Evolutionary conservation across 2,797 vertebrate species (phyloP).

Genomic region (Botia kubotai): DNA sequence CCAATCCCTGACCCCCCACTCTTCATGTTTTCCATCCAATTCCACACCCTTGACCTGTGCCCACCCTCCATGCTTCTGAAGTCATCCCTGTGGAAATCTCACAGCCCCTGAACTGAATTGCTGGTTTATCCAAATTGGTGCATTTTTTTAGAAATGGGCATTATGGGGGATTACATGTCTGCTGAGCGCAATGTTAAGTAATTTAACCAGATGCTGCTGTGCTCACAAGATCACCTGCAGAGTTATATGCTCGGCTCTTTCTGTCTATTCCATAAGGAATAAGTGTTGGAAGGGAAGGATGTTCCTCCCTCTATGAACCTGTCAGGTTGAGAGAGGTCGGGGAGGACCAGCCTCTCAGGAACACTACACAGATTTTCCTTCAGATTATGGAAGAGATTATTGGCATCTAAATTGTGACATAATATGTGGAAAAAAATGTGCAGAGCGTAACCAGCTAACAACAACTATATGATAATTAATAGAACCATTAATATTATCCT

Average conservation of each 20-base stretch:
- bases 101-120: slow-evolving; percentile 68
- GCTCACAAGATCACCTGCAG: slow-evolving; percentile 77
- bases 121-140: slow-evolving; percentile 83
- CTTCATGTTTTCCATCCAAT: slow-evolving; percentile 12
- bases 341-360: slow-evolving; percentile 45
- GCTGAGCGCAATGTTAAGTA: slow-evolving; percentile 81
- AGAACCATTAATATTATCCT: too few relatives aligned
- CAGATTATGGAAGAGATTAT: slow-evolving; percentile 81
- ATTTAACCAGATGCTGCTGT: slow-evolving; percentile 83
- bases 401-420: slow-evolving; percentile 77
- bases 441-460: too few relatives aligned
- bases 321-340: slow-evolving; percentile 1
- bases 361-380: slow-evolving; percentile 57
- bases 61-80: slow-evolving; percentile 44
- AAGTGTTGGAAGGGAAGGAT: background rate
- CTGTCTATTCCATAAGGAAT: slow-evolving; percentile 31
- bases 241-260: slow-evolving; percentile 45
- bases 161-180: slow-evolving; percentile 85
- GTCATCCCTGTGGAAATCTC: slow-evolving; percentile 71
- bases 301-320: background rate
- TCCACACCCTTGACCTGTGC: slow-evolving; percentile 15
- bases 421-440: slow-evolving; percentile 70
- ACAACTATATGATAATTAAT: too few relatives aligned
- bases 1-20: slow-evolving; percentile 11
- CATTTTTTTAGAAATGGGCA: slow-evolving; percentile 80